These are phyloP conservation scores for Hirtodrosophila alboralis DNA, from an alignment of 2,888 invertebrate species.

Conservation along the genomic window DNA sequence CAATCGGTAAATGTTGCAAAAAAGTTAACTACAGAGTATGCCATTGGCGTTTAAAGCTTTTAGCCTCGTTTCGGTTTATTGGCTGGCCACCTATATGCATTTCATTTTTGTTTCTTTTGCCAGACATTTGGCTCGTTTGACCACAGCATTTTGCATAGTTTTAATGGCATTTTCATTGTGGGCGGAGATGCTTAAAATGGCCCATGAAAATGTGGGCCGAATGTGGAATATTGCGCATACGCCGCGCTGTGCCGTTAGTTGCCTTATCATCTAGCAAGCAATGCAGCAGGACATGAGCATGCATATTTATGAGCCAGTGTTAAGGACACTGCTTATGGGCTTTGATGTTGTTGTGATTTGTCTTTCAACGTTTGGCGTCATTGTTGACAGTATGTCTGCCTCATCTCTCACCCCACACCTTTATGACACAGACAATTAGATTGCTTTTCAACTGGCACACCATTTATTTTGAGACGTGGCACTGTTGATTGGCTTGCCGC, in stretches of 20 bases:
- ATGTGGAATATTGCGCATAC: conserved; percentile 60
- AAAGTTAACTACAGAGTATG: conserved; percentile 17
- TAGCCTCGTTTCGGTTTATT: conserved; percentile 53
- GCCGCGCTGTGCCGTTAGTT: conserved; percentile 28
- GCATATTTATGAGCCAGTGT: conserved; percentile 68
- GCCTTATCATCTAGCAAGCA: conserved; percentile 55
- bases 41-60: conserved; percentile 51
- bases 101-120: no score
- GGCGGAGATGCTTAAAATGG: conserved; percentile 28
- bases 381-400: conserved; percentile 30
- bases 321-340: conserved; percentile 54
- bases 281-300: conserved; percentile 50
- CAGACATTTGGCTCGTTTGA: conserved; percentile 9
- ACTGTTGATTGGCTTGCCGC: conserved; percentile 36
- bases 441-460: conserved; percentile 31
- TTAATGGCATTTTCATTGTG: conserved; percentile 34
- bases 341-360: conserved; percentile 52
- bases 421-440: conserved; percentile 33
- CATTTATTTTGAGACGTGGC: conserved; percentile 18
- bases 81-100: conserved; percentile 25
- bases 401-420: neutral
- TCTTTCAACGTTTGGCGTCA: conserved; percentile 25
- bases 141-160: conserved; percentile 24
- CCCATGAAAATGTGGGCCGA: conserved; percentile 33
- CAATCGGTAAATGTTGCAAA: conserved; percentile 25